Percentiles rank a stretch among this genome's conserved stretches.
phyloP scores from a whole-genome alignment of 1,140 invertebrate genomes.

The Diuraphis noxia region DNA sequence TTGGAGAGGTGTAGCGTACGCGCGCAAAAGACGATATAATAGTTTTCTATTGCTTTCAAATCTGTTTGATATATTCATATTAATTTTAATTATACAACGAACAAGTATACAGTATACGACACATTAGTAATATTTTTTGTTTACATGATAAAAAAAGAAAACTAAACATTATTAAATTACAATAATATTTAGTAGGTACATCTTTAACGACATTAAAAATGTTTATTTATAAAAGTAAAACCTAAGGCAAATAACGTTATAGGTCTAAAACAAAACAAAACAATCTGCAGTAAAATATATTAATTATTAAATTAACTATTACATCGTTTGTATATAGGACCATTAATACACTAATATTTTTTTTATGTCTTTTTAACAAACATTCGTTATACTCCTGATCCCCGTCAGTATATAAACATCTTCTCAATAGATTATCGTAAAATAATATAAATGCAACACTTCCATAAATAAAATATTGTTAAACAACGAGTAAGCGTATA shows the following conservation, averaged over 20 bases:
- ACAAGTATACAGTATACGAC: background rate
- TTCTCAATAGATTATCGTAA: slow-evolving; percentile 16
- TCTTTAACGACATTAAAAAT: background rate
- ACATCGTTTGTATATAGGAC: background rate
- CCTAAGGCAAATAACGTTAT: background rate
- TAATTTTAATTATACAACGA: background rate
- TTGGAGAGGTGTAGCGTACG: background rate
- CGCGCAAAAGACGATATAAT: background rate
- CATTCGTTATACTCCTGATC: background rate
- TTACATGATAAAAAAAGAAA: slow-evolving; percentile 12
- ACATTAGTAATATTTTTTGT: slow-evolving; percentile 8
- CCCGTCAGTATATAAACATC: background rate
- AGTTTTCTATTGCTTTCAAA: background rate
- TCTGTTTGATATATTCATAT: slow-evolving; percentile 10
- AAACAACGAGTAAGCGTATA: slow-evolving; percentile 11
- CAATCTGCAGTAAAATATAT: background rate
- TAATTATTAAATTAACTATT: background rate
- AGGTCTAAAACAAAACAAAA: background rate
- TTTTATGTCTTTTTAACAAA: slow-evolving; percentile 3
- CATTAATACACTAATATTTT: background rate
- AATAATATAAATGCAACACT: slow-evolving; percentile 20
- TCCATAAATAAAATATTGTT: slow-evolving; percentile 8
- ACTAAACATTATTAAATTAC: slow-evolving; percentile 8
- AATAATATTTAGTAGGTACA: background rate
- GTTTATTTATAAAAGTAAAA: background rate